These are phyloP conservation scores for Flabesymbios commensalis DNA, from an alignment of 2,888 invertebrate species.

Conservation along the genomic window DNA sequence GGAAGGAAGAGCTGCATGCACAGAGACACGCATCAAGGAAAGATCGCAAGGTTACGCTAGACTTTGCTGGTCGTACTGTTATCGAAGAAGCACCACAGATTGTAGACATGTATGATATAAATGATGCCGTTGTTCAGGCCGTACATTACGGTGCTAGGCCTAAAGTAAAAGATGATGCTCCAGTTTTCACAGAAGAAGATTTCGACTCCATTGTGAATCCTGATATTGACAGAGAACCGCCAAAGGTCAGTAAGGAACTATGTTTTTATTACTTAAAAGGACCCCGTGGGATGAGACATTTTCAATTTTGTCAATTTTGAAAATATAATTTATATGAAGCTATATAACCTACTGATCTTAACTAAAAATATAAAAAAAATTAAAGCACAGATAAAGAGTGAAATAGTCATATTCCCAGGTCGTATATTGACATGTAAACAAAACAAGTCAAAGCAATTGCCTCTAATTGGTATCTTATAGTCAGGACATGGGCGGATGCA, in stretches of 20 bases:
- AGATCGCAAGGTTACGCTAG: slow-evolving; percentile 74
- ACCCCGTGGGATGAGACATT: too few species aligned
- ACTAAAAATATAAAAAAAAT: too few species aligned
- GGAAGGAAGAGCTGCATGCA: slow-evolving; percentile 72
- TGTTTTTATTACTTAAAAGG: neutral
- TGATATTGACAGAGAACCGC: slow-evolving; percentile 39
- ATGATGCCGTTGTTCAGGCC: slow-evolving; percentile 55
- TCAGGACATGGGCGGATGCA: too few species aligned
- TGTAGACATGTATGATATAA: slow-evolving; percentile 59
- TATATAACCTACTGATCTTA: too few species aligned
- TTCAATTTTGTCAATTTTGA: too few species aligned
- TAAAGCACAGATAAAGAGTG: too few species aligned
- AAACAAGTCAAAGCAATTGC: too few species aligned
- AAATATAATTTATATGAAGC: too few species aligned
- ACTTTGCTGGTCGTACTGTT: slow-evolving; percentile 69
- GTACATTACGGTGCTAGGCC: slow-evolving; percentile 48
- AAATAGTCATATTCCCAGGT: too few species aligned
- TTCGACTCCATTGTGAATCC: slow-evolving; percentile 46
- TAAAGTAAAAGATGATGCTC: slow-evolving; percentile 15
- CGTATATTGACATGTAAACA: too few species aligned
- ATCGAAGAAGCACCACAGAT: slow-evolving; percentile 63
- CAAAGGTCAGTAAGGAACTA: slow-evolving; percentile 46
- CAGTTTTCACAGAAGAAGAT: slow-evolving; percentile 17
- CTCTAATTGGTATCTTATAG: too few species aligned
- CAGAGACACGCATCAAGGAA: slow-evolving; percentile 73